Evolutionary conservation across 2,113 vertebrate species (phyloP).

Genomic region (Cyanoliseus patagonus): DNA sequence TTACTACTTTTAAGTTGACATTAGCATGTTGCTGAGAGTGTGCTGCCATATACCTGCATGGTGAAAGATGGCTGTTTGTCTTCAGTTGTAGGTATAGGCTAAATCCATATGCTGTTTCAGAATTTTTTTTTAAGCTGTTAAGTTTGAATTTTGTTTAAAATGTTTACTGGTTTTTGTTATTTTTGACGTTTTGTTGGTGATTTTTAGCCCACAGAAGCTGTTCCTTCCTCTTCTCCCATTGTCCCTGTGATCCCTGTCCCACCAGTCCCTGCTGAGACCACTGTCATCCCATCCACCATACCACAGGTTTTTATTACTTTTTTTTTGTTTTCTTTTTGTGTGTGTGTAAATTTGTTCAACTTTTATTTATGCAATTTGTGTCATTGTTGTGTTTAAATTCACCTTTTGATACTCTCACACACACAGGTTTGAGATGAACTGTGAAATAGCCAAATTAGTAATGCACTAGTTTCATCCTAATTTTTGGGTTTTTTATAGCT

Average conservation of each 20-base stretch:
- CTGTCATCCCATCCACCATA: slow-evolving; percentile 85
- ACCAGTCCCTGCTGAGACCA: slow-evolving; percentile 89
- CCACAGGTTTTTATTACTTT: slow-evolving; percentile 89
- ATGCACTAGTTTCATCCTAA: background rate
- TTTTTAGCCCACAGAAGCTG: slow-evolving; percentile 93
- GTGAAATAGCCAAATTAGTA: background rate
- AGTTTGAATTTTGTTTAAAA: background rate
- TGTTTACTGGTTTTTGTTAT: background rate
- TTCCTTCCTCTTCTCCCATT: slow-evolving; percentile 90
- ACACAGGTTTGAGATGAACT: background rate
- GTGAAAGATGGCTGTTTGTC: background rate
- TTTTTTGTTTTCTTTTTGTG: background rate
- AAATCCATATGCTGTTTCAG: background rate
- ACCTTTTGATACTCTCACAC: background rate
- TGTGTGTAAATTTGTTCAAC: background rate
- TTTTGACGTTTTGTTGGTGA: slow-evolving; percentile 76
- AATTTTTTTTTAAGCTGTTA: background rate
- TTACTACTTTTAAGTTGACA: rapidly evolving
- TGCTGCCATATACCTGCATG: rapidly evolving
- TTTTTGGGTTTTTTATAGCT: background rate
- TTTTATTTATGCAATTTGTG: slow-evolving; percentile 45
- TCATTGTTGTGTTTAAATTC: slow-evolving; percentile 30
- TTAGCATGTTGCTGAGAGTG: background rate
- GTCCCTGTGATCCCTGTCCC: slow-evolving; percentile 94
- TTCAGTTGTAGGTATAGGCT: background rate